Base-by-base conservation (phyloP, 2,113 vertebrate species). In the Miniopterus natalensis region DNA sequence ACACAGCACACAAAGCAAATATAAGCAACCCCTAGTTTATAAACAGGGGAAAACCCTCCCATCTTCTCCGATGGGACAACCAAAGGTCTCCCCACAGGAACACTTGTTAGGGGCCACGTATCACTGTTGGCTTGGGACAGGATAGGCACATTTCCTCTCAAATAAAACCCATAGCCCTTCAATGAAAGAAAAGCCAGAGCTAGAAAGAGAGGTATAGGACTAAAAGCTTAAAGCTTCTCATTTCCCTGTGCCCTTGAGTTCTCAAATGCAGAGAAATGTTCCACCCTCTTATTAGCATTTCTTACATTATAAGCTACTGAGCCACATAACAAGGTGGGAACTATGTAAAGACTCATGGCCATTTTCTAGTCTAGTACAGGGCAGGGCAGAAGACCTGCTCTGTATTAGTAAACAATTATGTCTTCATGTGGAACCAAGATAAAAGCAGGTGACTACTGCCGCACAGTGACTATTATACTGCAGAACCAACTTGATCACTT, bases 1-100 rank as follows among this genome's bases (percentile, higher is more conserved):
- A 75, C 88, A 97, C 81, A 90, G 80, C 88, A 97, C 81, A 90
- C 59, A 87, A 94, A 97, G 71, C 95, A 93, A 87, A 90, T 29
- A 57, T 78, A 92, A 87, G 77, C 59, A 80, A 42, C 7, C 36
- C 55, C 55, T 55, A 49, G n/a, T 63, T 66, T 92, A 57, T 36
- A 90, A 92, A 74, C 15, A 74, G 84, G 66, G 42, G 18, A 51
- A 88, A 94, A 86, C 51, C 27, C 89, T 57, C 93, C 71, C 92
- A 88, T 6, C 47, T 55, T 91, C 75, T 80, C 83, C 53, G 92
- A 11, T 27, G 6, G 59, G 47, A 86, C 57, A 70, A 93, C 9
- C 23, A 84, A 75, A 89, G 27, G 89, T 66, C 65, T 85, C 87
- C 81, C 86, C 74, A 71, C 27, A 71, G 31, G 61, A n/a, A 87